Conservation (phyloP, 2,797 vertebrate species). For the Etheostoma perlongum region DNA sequence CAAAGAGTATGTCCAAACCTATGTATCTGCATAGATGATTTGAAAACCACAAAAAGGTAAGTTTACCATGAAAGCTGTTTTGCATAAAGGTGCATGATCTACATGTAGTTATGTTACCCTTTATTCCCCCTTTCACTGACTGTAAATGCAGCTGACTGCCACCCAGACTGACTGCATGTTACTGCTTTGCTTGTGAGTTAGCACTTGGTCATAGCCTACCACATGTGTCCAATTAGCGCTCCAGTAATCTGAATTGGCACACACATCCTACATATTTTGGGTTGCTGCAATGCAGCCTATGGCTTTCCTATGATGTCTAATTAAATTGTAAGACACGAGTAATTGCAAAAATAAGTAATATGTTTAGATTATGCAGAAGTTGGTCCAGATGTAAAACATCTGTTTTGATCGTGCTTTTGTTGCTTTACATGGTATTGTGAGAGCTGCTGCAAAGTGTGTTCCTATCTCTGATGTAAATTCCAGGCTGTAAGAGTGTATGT, state of each 20-base stretch:
- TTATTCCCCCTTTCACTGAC: constrained; percentile 36
- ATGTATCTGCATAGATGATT: not conserved
- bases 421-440: constrained; percentile 67
- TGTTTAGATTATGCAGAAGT: constrained; percentile 77
- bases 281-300: constrained; percentile 68
- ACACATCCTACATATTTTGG: constrained; percentile 63
- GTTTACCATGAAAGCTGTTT: not conserved
- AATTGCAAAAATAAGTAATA: constrained; percentile 78
- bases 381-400: constrained; percentile 77
- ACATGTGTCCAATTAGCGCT: constrained; percentile 73
- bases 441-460: constrained; percentile 62
- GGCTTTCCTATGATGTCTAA: constrained; percentile 74
- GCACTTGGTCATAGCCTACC: constrained; percentile 49
- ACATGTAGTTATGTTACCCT: constrained; percentile 19
- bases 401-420: constrained; percentile 68
- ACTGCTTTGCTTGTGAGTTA: constrained; percentile 45
- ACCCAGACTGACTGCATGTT: constrained; percentile 45
- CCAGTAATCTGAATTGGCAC: constrained; percentile 69
- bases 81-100: not conserved
- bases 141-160: constrained; percentile 36
- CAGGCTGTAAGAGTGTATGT: constrained; percentile 15
- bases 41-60: not conserved
- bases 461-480: constrained; percentile 60
- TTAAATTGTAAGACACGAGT: constrained; percentile 71
- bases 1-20: not conserved